Evolutionary conservation across 2,113 vertebrate genomes (phyloP), one percentile per base, ranked within the genome.

Genomic region (Globicephala melas): DNA sequence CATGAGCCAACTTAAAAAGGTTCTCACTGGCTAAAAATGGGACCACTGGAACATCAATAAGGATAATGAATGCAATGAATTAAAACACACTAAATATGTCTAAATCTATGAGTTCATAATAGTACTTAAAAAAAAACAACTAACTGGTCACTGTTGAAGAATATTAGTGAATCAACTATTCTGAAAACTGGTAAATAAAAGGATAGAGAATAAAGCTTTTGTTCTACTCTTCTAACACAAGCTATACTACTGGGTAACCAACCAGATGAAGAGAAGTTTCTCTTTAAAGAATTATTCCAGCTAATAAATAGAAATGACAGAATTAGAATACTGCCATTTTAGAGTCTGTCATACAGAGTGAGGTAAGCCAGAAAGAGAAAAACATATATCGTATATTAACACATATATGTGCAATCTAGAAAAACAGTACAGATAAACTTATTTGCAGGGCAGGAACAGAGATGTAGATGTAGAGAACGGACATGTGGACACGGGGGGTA

Each of bases 51-150:
- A 11, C 26, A 95, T 74, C 55, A 77, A 47, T 81, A 81, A 71
- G 14, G 31, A 83, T 28, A 97, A 92, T 62, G 31, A 92, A 81
- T 55, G 9, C 4, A 91, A 44, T 44, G 7, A 50, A 79, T 65
- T 89, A 86, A 91, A 91, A 77, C 3, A 97, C 33, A 94, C n/a
- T 55, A 95, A 93, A 71, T 70, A 79, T 80, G 74, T 82, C 91
- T 76, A 86, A 55, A 94, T 83, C 67, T 82, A 14, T 62, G 44
- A 55, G 5, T 87, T 91, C 4, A 93, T 25, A 71, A 65, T 36
- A n/a, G 58, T 50, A 95, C 26, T 83, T 41, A 0, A 6, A 33
- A 23, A 71, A 41, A 25, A 5, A 92, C 25, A 33, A 13, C 18
- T 38, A 81, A 91, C 14, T 62, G n/a, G 25, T 71, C 41, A 95